phyloP scores from a whole-genome alignment of 1,140 invertebrate species.

The Anoplophora glabripennis region DNA sequence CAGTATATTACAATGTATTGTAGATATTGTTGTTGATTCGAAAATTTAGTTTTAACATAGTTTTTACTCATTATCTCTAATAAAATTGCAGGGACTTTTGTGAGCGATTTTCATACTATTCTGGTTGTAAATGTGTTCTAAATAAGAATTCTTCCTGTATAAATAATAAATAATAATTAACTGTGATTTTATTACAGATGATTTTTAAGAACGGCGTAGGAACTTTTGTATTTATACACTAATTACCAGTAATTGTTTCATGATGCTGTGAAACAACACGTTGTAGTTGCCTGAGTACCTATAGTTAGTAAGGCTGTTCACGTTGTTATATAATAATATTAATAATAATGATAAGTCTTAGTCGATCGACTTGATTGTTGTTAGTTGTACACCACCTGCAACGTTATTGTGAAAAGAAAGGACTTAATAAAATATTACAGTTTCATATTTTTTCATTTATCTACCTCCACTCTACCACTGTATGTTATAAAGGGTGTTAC shows the following conservation, averaged over 20 bases:
- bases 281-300: conserved; percentile 50
- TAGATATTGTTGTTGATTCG: conserved; percentile 50
- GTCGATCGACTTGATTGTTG: conserved; percentile 43
- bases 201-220: conserved; percentile 13
- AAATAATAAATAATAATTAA: not conserved
- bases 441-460: conserved; percentile 23
- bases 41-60: conserved; percentile 30
- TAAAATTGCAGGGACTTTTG: conserved; percentile 10
- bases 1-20: conserved; percentile 46
- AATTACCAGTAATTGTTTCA: conserved; percentile 37
- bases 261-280: conserved; percentile 40
- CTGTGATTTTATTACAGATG: conserved; percentile 15
- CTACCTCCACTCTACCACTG: not conserved
- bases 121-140: not conserved
- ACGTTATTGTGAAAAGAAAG: conserved; percentile 45
- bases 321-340: conserved; percentile 51
- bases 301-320: conserved; percentile 50
- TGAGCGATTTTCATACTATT: conserved; percentile 6
- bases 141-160: conserved; percentile 11
- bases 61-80: conserved; percentile 21
- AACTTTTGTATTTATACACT: conserved; percentile 48
- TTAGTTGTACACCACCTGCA: conserved; percentile 45
- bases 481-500: too few relatives aligned
- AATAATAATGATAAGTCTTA: conserved; percentile 38
- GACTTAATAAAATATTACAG: conserved; percentile 45